Percentiles rank a stretch among this genome's conserved stretches.
Conservation (phyloP, 1,140 invertebrate genomes). For the Papilio aristodemus region DNA sequence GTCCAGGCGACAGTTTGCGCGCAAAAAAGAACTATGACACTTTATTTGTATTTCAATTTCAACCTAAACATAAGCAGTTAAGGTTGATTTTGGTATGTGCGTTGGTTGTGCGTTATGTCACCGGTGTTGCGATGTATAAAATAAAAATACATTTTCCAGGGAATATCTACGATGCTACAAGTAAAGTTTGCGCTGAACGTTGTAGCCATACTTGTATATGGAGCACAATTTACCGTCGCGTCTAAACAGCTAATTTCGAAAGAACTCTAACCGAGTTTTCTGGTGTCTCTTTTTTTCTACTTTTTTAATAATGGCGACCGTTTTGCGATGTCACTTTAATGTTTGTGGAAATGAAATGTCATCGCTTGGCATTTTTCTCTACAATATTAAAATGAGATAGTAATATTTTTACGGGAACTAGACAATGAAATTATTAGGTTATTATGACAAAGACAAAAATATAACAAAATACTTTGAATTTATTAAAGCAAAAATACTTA, state of each 20-base stretch:
- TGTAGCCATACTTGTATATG: conserved; percentile 59
- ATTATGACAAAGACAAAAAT: no score
- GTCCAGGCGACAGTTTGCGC: conserved; percentile 40
- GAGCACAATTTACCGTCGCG: conserved; percentile 62
- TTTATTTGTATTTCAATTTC: conserved; percentile 11
- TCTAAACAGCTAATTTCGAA: conserved; percentile 78
- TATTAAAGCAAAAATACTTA: no score
- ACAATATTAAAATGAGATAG: conserved; percentile 17
- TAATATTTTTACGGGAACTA: background rate
- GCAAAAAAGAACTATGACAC: conserved; percentile 44
- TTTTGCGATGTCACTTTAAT: conserved; percentile 45
- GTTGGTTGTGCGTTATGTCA: conserved; percentile 41
- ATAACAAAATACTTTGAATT: no score
- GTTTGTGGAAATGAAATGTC: conserved; percentile 35
- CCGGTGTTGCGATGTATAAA: conserved; percentile 50
- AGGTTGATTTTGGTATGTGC: conserved; percentile 35
- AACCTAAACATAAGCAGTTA: conserved; percentile 30
- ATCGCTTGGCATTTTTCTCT: conserved; percentile 16
- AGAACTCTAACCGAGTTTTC: conserved; percentile 64
- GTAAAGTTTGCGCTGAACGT: conserved; percentile 65
- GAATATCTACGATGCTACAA: conserved; percentile 73
- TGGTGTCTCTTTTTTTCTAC: conserved; percentile 54
- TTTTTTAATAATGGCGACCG: conserved; percentile 51
- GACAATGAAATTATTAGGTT: background rate
- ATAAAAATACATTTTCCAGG: conserved; percentile 79